Base-by-base conservation (phyloP, 2,113 vertebrate species). In the Halichoerus grypus region DNA sequence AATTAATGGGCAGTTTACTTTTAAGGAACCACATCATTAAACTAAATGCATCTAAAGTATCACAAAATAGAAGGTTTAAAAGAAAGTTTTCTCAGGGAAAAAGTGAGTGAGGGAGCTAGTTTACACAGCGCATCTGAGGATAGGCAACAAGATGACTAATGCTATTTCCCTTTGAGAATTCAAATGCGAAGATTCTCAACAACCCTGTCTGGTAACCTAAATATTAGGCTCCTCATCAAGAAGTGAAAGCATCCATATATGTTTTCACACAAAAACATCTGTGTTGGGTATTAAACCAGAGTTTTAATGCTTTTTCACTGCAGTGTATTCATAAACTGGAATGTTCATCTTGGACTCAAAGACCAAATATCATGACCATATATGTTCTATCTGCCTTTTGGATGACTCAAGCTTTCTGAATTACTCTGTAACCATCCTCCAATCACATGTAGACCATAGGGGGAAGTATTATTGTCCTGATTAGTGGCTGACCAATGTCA, bases 1-100 rank as follows among this genome's bases (percentile, higher is more conserved):
- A 53, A 77, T 91, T 92, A 85, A 89, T 36, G 22, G 90, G 42
- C 26, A 88, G 31, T 95, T 95, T 95, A 86, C 74, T 96, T 98
- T 9, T 46, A 71, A 98, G 93, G 55, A 88, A 0, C 7, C 46
- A 7, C 28, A 46, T 49, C 36, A 92, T 87, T 83, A 91, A 97
- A 51, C 42, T 95, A 63, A 91, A 96, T 67, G 92, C 71, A 74
- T 19, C 79, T 71, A 80, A 13, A 94, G 0, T 63, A 90, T 81
- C 3, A 85, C 61, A 96, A 97, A 97, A 57, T 72, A 79, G n/a
- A 65, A 92, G 22, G 36, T 26, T 86, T 85, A 33, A 88, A 92
- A 94, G 24, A 76, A 81, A 72, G 1, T 51, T 84, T 97, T 86
- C 49, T 91, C 55, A 49, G 51, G 2, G 31, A 76, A 87, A 95